phyloP scores from a whole-genome alignment of 2,797 vertebrate species.

The Antrozous pallidus region DNA sequence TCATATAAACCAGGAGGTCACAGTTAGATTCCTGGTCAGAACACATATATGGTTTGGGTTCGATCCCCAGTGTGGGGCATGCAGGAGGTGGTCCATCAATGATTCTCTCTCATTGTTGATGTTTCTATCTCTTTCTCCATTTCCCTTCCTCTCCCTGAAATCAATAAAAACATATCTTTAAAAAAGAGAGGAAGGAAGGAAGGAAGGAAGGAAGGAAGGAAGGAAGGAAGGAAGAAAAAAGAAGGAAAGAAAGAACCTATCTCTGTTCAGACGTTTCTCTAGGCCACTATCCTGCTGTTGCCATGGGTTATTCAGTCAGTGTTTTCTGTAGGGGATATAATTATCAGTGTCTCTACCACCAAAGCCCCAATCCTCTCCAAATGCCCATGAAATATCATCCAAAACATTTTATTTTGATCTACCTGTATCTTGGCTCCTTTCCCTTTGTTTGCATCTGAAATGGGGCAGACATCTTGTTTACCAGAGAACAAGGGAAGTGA shows the following conservation, averaged over 20 bases:
- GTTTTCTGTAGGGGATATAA: background rate
- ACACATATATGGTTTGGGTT: background rate
- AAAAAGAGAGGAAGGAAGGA: background rate
- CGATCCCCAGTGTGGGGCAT: background rate
- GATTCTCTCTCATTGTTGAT: background rate
- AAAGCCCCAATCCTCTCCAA: background rate
- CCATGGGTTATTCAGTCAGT: background rate
- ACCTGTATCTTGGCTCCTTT: background rate
- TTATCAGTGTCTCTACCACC: background rate
- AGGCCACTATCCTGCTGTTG: background rate
- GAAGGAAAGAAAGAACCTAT: background rate
- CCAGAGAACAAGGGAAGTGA: slow-evolving; percentile 77
- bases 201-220: too few relatives aligned
- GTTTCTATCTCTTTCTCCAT: background rate
- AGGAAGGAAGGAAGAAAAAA: rapidly evolving
- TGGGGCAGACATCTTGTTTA: slow-evolving; percentile 78
- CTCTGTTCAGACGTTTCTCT: background rate
- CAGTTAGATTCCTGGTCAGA: background rate
- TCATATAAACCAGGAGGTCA: background rate
- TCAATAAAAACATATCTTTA: background rate
- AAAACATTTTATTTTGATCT: slow-evolving; percentile 49
- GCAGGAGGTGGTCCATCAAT: background rate
- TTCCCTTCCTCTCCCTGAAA: background rate
- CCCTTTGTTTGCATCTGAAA: slow-evolving; percentile 66
- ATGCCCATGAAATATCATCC: slow-evolving; percentile 48